Evolutionary conservation across 2,113 vertebrate species (phyloP), one percentile per base, ranked within the genome.

Genomic region (Daboia siamensis): DNA sequence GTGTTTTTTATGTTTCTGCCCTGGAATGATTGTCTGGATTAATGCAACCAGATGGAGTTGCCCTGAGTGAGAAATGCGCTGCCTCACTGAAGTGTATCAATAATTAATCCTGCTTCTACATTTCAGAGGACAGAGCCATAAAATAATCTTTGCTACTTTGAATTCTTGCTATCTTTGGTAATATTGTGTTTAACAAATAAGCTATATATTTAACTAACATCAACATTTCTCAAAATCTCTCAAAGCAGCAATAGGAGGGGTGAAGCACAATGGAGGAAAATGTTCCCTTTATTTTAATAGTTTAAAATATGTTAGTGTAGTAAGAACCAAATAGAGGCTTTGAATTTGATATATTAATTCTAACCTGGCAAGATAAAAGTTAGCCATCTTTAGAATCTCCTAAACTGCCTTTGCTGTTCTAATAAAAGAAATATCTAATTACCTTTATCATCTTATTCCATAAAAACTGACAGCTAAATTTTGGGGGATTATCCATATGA

Each of bases 131-230:
- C 69, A 3, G 15, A 74, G 69, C 15, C 64, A 33, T 20, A n/a
- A 88, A 54, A 87, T 0, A 4, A 24, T 10, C 11, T 61, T 39
- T 0, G n/a, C 0, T 13, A 13, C 88, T 84, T 29, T 0, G 59
- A 1, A 87, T 1, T 33, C 87, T 89, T 8, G 84, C 59, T 12
- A 56, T 51, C 5, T n/a, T 26, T 1, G 91, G 84, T 90, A 86
- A 87, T 23, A 17, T 87, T 52, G 89, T 90, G 52, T 64, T 8
- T 86, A 33, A 39, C 46, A 20, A 26, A 26, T 46, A 5, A 61
- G 44, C 33, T 87, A 48, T 29, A 87, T n/a, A 12, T n/a, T 86
- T 59, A 86, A 46, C 20, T 91, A 91, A 91, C 56, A 52, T 23
- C 57, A 87, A 33, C 15, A 87, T 91, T 87, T 46, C 80, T 80